Percentiles rank a stretch among this genome's conserved stretches.
These are phyloP conservation scores for Tadarida brasiliensis DNA, from an alignment of 2,797 vertebrate species.

Conservation along the genomic window DNA sequence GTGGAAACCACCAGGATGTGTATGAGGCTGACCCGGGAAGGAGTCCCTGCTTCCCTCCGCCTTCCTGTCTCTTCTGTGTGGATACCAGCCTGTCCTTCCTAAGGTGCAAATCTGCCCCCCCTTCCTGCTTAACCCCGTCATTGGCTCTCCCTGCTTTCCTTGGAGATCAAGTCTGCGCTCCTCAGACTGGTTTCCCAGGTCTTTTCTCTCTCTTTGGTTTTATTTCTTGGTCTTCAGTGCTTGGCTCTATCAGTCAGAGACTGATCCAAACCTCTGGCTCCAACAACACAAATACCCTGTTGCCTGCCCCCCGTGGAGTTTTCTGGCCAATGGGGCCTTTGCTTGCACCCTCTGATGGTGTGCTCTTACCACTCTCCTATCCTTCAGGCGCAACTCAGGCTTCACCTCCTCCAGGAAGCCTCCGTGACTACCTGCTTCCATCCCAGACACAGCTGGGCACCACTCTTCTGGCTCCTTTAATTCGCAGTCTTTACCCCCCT, in stretches of 20 bases:
- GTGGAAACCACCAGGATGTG: not conserved
- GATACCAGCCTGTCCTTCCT: not conserved
- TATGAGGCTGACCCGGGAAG: not conserved
- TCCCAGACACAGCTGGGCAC: not conserved
- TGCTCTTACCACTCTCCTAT: not conserved
- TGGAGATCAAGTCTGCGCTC: not conserved
- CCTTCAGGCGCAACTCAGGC: not conserved
- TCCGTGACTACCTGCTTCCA: not conserved
- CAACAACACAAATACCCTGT: no score
- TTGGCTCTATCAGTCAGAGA: no score
- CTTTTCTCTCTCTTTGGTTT: not conserved
- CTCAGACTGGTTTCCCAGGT: not conserved
- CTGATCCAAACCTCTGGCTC: not conserved
- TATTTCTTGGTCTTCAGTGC: not conserved
- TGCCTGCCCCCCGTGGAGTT: fast-evolving
- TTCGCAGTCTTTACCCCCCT: not conserved
- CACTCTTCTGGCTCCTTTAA: not conserved
- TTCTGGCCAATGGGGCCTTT: not conserved
- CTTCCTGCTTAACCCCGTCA: not conserved
- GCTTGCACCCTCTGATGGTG: not conserved
- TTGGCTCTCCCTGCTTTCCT: not conserved
- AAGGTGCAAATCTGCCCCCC: fast-evolving
- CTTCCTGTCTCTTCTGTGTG: not conserved
- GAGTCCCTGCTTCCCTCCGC: not conserved
- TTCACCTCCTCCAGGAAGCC: not conserved